Evolutionary conservation across 2,113 vertebrate species (phyloP).

Genomic region (Eurystomus gularis): DNA sequence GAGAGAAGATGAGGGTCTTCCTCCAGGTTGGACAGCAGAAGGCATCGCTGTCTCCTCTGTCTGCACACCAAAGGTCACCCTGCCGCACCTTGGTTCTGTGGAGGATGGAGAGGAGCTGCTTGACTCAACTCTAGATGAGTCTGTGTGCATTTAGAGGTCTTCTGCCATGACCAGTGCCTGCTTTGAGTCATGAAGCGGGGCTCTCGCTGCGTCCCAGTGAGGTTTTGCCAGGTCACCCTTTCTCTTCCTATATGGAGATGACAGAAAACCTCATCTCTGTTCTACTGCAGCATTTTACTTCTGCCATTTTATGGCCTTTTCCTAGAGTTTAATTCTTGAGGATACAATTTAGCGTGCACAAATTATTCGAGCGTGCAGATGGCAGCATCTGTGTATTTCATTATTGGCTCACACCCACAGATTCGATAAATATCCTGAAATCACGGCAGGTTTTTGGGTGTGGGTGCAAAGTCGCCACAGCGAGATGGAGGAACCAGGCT

Average conservation of each 20-base stretch:
- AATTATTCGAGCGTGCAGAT: not conserved
- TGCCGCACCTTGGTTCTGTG: not conserved
- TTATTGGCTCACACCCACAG: not conserved
- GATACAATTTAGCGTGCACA: not conserved
- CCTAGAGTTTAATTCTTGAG: not conserved
- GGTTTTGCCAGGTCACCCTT: rapidly evolving
- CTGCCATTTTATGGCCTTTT: too few relatives aligned
- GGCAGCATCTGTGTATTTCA: not conserved
- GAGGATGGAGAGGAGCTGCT: not conserved
- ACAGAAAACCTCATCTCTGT: not conserved
- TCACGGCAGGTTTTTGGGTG: not conserved
- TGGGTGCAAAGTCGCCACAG: not conserved
- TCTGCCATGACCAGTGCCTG: not conserved
- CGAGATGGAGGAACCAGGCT: not conserved
- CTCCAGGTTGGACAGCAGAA: not conserved
- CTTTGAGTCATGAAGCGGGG: too few relatives aligned
- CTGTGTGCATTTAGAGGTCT: not conserved
- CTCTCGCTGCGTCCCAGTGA: not conserved
- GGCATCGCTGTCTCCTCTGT: rapidly evolving
- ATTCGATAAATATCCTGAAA: not conserved
- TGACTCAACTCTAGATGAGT: rapidly evolving
- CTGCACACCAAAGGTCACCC: not conserved
- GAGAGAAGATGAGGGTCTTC: not conserved
- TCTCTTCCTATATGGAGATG: not conserved
- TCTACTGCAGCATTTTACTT: not conserved